Base-by-base conservation (phyloP, 2,888 invertebrate genomes). In the Priapulus caudatus region DNA sequence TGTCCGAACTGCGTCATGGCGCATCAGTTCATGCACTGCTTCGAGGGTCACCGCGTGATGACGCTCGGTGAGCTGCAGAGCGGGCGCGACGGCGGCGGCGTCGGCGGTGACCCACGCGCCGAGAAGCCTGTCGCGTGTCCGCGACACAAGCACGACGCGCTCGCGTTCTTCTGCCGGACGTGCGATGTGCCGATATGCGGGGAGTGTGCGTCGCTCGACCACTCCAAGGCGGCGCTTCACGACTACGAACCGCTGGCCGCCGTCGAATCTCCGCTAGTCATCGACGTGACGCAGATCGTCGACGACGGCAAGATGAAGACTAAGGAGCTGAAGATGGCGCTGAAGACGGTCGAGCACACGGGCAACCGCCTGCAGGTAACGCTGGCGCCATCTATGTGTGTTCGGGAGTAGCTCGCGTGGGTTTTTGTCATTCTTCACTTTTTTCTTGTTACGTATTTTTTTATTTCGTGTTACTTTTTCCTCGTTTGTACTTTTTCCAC, bases 11-110 rank as follows among this genome's bases (percentile, higher is more conserved):
- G 97, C 80, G 90, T 91, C 66, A 92, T 92, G 83, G 95, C 95
- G 58, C 97, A 97, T 75, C 90, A 93, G 75, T 92, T 88, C 72
- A 95, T 97, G 93, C 92, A 93, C 73, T 95, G 93, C 72, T 97
- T 97, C 73, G 91, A 92, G 72, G 92, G 91, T 58, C 93, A 95
- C 74, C 82, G 90, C 54, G 90, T 93, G 55, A 79, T 86, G 62
- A 71, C 71, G 51, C 65, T 78, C 50, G 66, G 67, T 5, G 73
- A 82, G 56, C 76, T 85, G 63, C 69, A 67, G 57, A 65, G 61
- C 69, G 74, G 61, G 50, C 78, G 77, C 53, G 74, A 78, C 43
- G 79, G 78, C 47, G 58, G 58, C 10, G 53, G 23, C 20, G 51
- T 22, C 55, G 55, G n/a, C 22, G 57, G 51, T 33, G 60, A 53